phyloP scores from a whole-genome alignment of 2,888 invertebrate species.

The Drosophila sordidula region DNA sequence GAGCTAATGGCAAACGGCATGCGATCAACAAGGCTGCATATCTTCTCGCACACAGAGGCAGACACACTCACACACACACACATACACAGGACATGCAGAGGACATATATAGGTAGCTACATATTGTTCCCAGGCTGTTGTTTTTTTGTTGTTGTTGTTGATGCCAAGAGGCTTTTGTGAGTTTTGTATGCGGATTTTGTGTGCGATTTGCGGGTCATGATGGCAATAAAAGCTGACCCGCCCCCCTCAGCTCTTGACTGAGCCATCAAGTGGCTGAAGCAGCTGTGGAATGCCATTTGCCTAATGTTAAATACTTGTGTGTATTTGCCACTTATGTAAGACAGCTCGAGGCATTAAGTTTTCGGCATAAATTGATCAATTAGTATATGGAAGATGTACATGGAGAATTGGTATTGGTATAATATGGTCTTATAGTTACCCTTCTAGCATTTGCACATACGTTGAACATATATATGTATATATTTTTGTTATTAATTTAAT shows the following conservation, averaged over 20 bases:
- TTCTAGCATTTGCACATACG: too few relatives aligned
- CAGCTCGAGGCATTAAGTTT: constrained; percentile 8
- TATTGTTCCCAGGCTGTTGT: constrained; percentile 30
- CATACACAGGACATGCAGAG: constrained; percentile 42
- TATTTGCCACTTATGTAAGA: constrained; percentile 20
- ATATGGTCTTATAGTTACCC: too few relatives aligned
- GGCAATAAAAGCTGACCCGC: constrained; percentile 61
- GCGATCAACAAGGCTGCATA: constrained; percentile 50
- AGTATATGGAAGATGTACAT: not conserved
- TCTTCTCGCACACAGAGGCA: constrained; percentile 13
- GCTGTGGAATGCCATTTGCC: constrained; percentile 39
- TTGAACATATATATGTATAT: not conserved
- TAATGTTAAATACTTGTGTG: constrained; percentile 31
- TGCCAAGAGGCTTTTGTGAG: constrained; percentile 61
- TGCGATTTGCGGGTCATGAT: constrained; percentile 69
- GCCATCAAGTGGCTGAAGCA: constrained; percentile 36
- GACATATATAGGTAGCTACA: constrained; percentile 35
- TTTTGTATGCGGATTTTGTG: constrained; percentile 65
- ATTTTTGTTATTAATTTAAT: constrained; percentile 43
- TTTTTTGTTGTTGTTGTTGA: constrained; percentile 2
- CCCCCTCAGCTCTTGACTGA: constrained; percentile 1
- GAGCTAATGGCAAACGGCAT: constrained; percentile 11
- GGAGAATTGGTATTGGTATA: too few relatives aligned
- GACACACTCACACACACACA: constrained; percentile 4
- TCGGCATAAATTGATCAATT: not conserved